Evolutionary conservation across 2,888 invertebrate genomes (phyloP), one percentile per base, ranked within the genome.

Genomic region (Eilema caniola): DNA sequence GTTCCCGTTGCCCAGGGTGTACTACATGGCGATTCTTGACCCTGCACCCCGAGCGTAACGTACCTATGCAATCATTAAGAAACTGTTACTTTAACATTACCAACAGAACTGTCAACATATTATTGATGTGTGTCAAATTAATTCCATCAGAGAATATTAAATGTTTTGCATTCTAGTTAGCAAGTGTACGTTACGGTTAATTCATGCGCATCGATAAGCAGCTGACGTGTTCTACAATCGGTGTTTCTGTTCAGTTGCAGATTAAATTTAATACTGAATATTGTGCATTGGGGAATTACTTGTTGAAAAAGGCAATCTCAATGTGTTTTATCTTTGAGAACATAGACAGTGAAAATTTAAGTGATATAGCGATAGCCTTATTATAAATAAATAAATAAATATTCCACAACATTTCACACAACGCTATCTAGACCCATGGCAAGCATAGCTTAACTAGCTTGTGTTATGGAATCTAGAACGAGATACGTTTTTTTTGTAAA

Each of bases 121-220:
- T 37, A 37, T 37, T 12, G 33, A 37, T 1, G 12, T 37, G 12
- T 37, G 12, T 37, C 33, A 37, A 37, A 37, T 12, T 12, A 37
- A 37, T 37, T 12, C 41, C 16, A n/a, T n/a, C n/a, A 41, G 41
- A 16, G 47, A 53, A 20, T 53, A 59, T 28, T 25, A 2, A 28
- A 24, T 59, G 14, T 59, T 59, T 25, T 24, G 59, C 25, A 59
- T 59, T 14, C 28, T 23, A 24, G 62, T 62, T 37, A 37, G 47
- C 16, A 64, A 3, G 24, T 41, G 23, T 12, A 24, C 10, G 23
- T 41, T 24, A 3, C 53, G 61, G 41, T 33, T 62, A 65, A 64
- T 65, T 66, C 41, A 62, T 56, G 28, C 16, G 61, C 66, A 57
- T 62, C 37, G 31, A 66, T 71, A 66, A 37, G 28, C 31, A 56